Base-by-base conservation (phyloP, 2,797 vertebrate genomes). In the Hapalemur alaotrensis region DNA sequence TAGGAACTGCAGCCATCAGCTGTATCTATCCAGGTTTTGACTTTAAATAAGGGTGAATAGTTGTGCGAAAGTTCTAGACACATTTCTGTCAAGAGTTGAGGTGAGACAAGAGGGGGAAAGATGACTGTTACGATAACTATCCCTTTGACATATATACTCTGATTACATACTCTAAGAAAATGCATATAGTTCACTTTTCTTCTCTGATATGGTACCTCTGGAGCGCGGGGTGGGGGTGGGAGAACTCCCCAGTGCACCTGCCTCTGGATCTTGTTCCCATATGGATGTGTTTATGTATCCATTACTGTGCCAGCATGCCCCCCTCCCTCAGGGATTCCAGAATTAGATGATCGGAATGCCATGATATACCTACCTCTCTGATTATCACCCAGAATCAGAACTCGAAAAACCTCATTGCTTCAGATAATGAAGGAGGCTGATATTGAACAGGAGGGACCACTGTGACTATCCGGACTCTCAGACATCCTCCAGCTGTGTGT, bases 121-220 rank as follows among this genome's bases (percentile, higher is more conserved):
- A 82, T 72, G 70, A 91, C 75, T 72, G 22, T 69, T 87, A 30
- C 57, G 61, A 30, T 84, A 78, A 89, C 81, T 84, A 14, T 61
- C 17, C 83, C 46, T 94, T 72, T 80, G 89, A 65, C 28, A 89
- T 61, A 57, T 52, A 65, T 63, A 72, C 13, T 25, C 72, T 87
- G 88, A 65, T 96, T 97, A 83, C 70, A 78, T 84, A 91, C 95
- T 78, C 9, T 75, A n/a, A 92, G 79, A 50, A 93, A 95, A 88
- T 43, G 35, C 41, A 41, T 63, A 32, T 11, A 48, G 46, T 52
- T 91, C 25, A n/a, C 65, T 69, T 76, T 38, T 54, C 30, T 20
- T 41, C 32, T 82, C 72, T 35, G 52, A 65, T 35, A 43, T 32
- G 11, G 46, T 54, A 70, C 17, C 38, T 85, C 32, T 89, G 61